These are phyloP conservation scores for Discoglossus pictus DNA, from an alignment of 2,797 vertebrate species.

Conservation along the genomic window DNA sequence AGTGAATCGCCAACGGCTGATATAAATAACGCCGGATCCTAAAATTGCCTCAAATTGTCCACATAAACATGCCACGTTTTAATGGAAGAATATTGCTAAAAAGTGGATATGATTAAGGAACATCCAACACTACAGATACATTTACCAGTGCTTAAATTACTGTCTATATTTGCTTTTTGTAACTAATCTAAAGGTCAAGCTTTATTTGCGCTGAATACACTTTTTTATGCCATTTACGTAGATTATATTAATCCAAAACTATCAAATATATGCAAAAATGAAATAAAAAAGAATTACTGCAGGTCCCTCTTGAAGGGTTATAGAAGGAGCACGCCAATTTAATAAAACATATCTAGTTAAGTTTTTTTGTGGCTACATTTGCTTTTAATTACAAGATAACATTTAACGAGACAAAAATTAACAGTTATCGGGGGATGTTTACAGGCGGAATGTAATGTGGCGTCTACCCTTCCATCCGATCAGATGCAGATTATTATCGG, in stretches of 20 bases:
- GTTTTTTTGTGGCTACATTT: neutral
- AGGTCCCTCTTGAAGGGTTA: too few species aligned
- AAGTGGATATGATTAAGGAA: conserved; percentile 43
- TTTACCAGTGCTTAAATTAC: conserved; percentile 48
- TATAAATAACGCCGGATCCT: conserved; percentile 27
- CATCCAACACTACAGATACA: conserved; percentile 20
- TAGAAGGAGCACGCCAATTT: too few species aligned
- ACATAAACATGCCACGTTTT: conserved; percentile 42
- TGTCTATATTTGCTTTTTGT: conserved; percentile 46
- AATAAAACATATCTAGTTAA: neutral
- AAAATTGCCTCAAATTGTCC: conserved; percentile 42
- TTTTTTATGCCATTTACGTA: conserved; percentile 41
- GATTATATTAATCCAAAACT: conserved; percentile 17
- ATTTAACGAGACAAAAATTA: neutral
- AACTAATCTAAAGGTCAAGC: conserved; percentile 44
- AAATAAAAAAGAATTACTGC: too few species aligned
- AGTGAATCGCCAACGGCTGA: neutral
- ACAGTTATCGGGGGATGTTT: too few species aligned
- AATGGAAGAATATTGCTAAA: conserved; percentile 38
- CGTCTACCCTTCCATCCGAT: conserved; percentile 10
- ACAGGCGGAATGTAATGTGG: neutral
- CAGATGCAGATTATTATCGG: conserved; percentile 15
- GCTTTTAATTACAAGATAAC: neutral
- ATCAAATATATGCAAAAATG: too few species aligned
- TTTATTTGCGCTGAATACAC: conserved; percentile 34